Evolutionary conservation across 2,888 invertebrate genomes (phyloP).

Genomic region (Drosophila phalerata): DNA sequence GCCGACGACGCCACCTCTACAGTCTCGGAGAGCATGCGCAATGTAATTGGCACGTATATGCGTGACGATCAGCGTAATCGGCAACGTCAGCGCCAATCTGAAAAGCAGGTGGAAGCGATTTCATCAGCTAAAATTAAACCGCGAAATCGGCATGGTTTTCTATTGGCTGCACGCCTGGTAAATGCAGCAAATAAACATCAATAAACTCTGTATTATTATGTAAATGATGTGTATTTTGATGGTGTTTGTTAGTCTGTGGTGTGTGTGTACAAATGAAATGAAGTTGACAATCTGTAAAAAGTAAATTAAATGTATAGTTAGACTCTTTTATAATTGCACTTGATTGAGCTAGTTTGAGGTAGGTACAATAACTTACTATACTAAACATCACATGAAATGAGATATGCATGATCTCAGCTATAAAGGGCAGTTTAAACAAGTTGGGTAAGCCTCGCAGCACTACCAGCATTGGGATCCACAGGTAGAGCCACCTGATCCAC

Average conservation of each 20-base stretch:
- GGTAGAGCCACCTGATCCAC: constrained; percentile 79
- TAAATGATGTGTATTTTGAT: constrained; percentile 52
- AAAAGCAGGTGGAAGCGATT: constrained; percentile 4
- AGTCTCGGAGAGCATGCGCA: constrained; percentile 60
- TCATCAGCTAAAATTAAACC: constrained; percentile 22
- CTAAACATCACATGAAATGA: constrained; percentile 50
- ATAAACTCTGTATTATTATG: constrained; percentile 50
- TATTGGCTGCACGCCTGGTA: constrained; percentile 52
- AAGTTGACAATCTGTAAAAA: constrained; percentile 54
- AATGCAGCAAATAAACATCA: constrained; percentile 25
- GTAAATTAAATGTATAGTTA: constrained; percentile 6
- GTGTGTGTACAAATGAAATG: constrained; percentile 45
- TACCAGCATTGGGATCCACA: constrained; percentile 61
- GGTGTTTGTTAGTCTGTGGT: constrained; percentile 28
- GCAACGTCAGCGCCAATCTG: constrained; percentile 55
- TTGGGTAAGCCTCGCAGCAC: constrained; percentile 53
- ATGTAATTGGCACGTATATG: constrained; percentile 63
- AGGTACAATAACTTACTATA: constrained; percentile 59
- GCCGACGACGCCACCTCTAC: constrained; percentile 15
- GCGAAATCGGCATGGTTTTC: constrained; percentile 17
- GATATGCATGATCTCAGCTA: constrained; percentile 17
- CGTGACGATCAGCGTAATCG: constrained; percentile 57
- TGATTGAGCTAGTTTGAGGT: constrained; percentile 49
- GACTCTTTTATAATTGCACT: constrained; percentile 37
- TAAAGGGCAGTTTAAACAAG: constrained; percentile 42